Evolutionary conservation across 2,888 invertebrate species (phyloP), one percentile per base, ranked within the genome.

Genomic region (Dinocampus coccinellae): DNA sequence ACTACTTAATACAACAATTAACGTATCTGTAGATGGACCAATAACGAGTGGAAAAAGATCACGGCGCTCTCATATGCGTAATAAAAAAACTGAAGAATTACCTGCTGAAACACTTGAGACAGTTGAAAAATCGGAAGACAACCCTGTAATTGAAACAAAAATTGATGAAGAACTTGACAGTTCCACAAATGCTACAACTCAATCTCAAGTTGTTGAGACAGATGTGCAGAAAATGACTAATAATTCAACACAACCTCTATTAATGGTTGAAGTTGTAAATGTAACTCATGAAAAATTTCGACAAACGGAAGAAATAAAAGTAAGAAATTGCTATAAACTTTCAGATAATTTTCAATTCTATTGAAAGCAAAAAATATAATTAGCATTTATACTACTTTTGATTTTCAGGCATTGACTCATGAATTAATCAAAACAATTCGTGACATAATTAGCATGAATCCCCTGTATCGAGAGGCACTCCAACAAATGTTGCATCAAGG

Each of bases 401-500:
- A 1, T 39, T 76, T 75, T 13, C 79, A 92, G 91, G 98, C 98
- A 0, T 85, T 98, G 69, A 98, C 97, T 0, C 97, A 98, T 87
- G 98, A 99, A 90, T 92, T 98, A 71, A 97, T 98, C 58, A 97
- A 98, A 89, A 99, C 98, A 0, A 97, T 99, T 76, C 90, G 98
- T 68, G 99, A 99, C 88, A 98, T 99, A 72, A 98, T 99, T 75
- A 95, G 96, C 77, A 91, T 99, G 90, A 99, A 99, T 91, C 97
- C 98, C 0, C 89, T 99, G 72, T 99, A 99, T 85, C 93, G 98
- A 77, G 99, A 99, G 86, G 97, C 97, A 64, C 91, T 99, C n/a
- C 97, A 97, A 84, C 97, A 98, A 88, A 97, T 99, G 93, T 90
- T 99, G 82, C 97, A 98, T 80, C 97, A 97, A 82, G 98, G 98